Evolutionary conservation across 2,113 vertebrate species (phyloP), one percentile per base, ranked within the genome.

Genomic region (Cololabis saira): DNA sequence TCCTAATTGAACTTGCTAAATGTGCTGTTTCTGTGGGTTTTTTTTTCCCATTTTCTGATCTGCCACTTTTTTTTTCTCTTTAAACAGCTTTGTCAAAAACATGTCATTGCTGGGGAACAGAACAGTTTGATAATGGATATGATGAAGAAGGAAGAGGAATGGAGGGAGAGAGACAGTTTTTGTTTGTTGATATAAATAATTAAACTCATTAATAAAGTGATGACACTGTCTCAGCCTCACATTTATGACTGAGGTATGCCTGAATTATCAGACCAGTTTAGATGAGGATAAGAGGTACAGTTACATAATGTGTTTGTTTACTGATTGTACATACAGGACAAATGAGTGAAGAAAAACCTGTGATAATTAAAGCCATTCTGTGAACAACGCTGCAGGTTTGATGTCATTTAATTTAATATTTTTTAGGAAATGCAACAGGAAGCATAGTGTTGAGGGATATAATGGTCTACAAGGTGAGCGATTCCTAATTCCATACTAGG

Each of bases 131-230:
- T 78, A 80, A 81, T 76, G 75, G 81, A 86, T 76, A 81, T 80
- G 74, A 86, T 67, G 56, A 85, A 63, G 73, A 83, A 53, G 67
- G 87, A 87, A 67, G 89, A 88, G 88, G 80, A 71, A 87, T 89
- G 77, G 88, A 86, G 78, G 78, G 91, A 87, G 90, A 91, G 90
- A 90, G 85, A 91, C 78, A 52, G 87, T 90, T 93, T 92, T 92
- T 90, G 88, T 92, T 93, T 90, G 91, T 92, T 93, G 92, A 87
- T 93, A 92, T 92, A 93, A 93, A 92, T 93, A 92, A 91, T 91
- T 90, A 90, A 93, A 90, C 92, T 93, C 92, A 92, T 93, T 93
- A 93, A 93, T 93, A 93, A 93, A 93, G 91, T 92, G 89, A 93
- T 90, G 80, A 92, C 90, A 89, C 80, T 76, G 85, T 88, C 54